Conservation (phyloP, 1,140 invertebrate genomes). For the Drosophila baimaii region DNA sequence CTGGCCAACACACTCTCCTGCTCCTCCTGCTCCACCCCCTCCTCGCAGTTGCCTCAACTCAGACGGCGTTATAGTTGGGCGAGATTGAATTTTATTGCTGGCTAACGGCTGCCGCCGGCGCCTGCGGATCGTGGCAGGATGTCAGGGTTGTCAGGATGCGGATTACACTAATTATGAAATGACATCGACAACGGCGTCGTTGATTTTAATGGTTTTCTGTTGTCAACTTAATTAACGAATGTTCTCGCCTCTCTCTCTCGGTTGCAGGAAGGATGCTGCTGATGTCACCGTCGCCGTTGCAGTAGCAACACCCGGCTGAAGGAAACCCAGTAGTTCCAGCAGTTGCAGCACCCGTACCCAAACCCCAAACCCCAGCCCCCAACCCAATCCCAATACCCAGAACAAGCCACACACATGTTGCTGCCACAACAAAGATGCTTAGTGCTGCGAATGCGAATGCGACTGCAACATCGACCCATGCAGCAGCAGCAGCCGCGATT, state of each 20-base stretch:
- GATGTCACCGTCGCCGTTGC: slow-evolving; percentile 62
- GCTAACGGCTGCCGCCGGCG: slow-evolving; percentile 32
- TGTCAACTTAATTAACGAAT: slow-evolving; percentile 71
- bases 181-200: slow-evolving; percentile 50
- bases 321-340: slow-evolving; percentile 3
- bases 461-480: slow-evolving; percentile 59
- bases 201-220: slow-evolving; percentile 69
- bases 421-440: slow-evolving; percentile 73
- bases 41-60: slow-evolving; percentile 12
- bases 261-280: slow-evolving; percentile 57
- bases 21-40: not conserved
- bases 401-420: slow-evolving; percentile 74
- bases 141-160: slow-evolving; percentile 71
- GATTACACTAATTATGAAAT: slow-evolving; percentile 78
- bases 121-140: slow-evolving; percentile 50
- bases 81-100: slow-evolving; percentile 74
- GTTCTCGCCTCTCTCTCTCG: slow-evolving; percentile 29
- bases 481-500: slow-evolving; percentile 56
- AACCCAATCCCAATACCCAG: slow-evolving; percentile 16
- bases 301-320: slow-evolving; percentile 36
- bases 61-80: slow-evolving; percentile 38
- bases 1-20: slow-evolving; percentile 20
- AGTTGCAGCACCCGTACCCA: too few relatives aligned
- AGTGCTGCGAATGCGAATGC: slow-evolving; percentile 77
- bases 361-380: not conserved